phyloP scores from a whole-genome alignment of 1,140 invertebrate genomes.

The Leptinotarsa lineolata region DNA sequence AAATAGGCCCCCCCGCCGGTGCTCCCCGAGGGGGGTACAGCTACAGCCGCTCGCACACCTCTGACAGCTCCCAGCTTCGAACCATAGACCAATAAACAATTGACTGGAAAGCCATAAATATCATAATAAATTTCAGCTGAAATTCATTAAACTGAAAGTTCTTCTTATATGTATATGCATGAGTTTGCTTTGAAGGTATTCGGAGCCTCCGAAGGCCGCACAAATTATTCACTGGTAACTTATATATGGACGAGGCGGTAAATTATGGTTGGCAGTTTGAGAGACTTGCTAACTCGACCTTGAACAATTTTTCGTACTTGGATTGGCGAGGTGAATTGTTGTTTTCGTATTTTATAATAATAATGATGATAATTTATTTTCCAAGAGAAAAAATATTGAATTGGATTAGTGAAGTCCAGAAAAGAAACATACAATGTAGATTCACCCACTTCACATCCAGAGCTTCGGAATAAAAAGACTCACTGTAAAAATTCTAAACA shows the following conservation, averaged over 20 bases:
- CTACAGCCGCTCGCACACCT: slow-evolving; percentile 46
- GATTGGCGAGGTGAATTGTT: too few species aligned
- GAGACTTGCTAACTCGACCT: too few species aligned
- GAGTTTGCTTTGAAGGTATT: background rate
- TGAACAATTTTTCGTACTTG: too few species aligned
- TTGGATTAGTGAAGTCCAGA: too few species aligned
- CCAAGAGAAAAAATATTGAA: too few species aligned
- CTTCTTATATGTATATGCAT: background rate
- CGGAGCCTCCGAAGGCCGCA: background rate
- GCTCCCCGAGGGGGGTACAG: slow-evolving; percentile 21
- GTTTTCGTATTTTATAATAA: too few species aligned
- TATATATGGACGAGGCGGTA: background rate
- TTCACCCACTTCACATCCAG: too few species aligned
- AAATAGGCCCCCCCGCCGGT: slow-evolving; percentile 11
- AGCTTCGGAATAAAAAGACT: too few species aligned
- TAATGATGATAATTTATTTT: too few species aligned
- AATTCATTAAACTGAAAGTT: slow-evolving; percentile 16
- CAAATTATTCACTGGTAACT: background rate
- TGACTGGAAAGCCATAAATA: slow-evolving; percentile 49
- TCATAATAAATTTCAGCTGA: slow-evolving; percentile 28
- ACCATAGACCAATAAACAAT: slow-evolving; percentile 50
- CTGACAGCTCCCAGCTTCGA: slow-evolving; percentile 38
- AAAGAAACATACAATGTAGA: too few species aligned
- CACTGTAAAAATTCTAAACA: too few species aligned
- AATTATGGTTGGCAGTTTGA: too few species aligned